A percentile compares a stretch with the other conserved stretches of the same genome.
Evolutionary conservation across 2,888 invertebrate species (phyloP).

Genomic region (Spodoptera exigua): DNA sequence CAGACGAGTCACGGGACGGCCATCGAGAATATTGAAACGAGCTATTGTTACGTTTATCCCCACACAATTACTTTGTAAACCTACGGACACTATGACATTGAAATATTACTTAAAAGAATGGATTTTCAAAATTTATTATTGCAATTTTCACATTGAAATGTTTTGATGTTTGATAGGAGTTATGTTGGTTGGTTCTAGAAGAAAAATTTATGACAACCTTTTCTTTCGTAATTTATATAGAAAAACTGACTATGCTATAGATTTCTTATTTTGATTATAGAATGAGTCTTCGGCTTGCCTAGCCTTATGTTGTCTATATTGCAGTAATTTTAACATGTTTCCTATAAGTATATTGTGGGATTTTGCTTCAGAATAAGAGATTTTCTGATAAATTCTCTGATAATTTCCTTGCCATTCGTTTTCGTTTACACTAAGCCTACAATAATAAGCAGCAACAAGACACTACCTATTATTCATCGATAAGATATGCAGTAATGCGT

Average conservation of each 20-base stretch:
- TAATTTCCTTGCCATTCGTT: too few relatives aligned
- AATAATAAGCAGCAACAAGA: slow-evolving; percentile 17
- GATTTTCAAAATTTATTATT: background rate
- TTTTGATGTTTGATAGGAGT: background rate
- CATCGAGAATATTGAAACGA: slow-evolving; percentile 42
- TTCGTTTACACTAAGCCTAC: background rate
- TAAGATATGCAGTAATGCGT: slow-evolving; percentile 13
- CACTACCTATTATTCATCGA: slow-evolving; percentile 11
- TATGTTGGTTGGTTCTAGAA: background rate
- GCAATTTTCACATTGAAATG: slow-evolving; percentile 8
- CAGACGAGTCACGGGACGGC: slow-evolving; percentile 66
- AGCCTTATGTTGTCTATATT: too few relatives aligned
- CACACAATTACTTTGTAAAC: slow-evolving; percentile 32
- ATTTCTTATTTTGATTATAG: too few relatives aligned
- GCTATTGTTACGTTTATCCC: slow-evolving; percentile 42
- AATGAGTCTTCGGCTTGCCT: too few relatives aligned
- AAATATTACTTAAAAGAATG: slow-evolving; percentile 6
- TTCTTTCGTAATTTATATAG: too few relatives aligned
- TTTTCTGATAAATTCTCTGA: too few relatives aligned
- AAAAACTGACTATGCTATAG: too few relatives aligned
- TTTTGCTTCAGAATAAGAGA: too few relatives aligned
- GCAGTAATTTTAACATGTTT: too few relatives aligned
- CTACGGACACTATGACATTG: slow-evolving; percentile 25
- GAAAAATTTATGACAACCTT: too few relatives aligned
- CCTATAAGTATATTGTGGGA: too few relatives aligned